A percentile compares a stretch with the other conserved stretches of the same genome.
These are phyloP conservation scores for Lacerta agilis DNA, from an alignment of 2,797 vertebrate species.

Conservation along the genomic window DNA sequence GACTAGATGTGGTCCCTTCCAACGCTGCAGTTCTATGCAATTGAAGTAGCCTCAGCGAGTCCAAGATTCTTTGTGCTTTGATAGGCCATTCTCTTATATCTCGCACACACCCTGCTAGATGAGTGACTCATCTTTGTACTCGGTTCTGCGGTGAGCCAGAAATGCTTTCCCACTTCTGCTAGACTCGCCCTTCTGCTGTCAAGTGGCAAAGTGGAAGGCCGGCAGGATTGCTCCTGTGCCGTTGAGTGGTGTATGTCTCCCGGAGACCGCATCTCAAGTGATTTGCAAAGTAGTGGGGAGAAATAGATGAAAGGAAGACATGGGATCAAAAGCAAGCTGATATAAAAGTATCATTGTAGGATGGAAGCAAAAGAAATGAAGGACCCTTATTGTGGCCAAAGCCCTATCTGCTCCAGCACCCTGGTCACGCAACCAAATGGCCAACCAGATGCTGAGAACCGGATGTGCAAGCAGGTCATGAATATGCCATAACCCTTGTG, in stretches of 20 bases:
- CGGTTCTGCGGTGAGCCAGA: neutral
- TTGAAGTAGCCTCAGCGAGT: neutral
- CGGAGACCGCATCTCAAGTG: neutral
- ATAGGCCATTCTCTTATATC: neutral
- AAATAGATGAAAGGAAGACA: neutral
- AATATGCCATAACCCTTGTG: too few relatives aligned
- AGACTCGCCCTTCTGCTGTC: neutral
- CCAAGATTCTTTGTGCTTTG: neutral
- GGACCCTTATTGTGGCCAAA: too few relatives aligned
- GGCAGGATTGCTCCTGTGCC: neutral
- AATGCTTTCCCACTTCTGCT: neutral
- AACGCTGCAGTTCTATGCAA: neutral
- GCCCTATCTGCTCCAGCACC: too few relatives aligned
- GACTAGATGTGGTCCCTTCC: too few relatives aligned
- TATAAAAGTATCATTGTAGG: neutral
- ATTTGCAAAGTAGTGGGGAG: neutral
- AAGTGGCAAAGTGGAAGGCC: neutral
- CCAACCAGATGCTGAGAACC: too few relatives aligned
- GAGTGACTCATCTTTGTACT: neutral
- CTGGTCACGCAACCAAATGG: too few relatives aligned
- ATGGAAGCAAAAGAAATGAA: neutral
- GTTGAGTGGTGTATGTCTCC: neutral
- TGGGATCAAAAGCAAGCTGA: neutral
- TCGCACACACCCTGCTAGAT: neutral
- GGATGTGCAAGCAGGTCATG: too few relatives aligned